Conservation (phyloP, 2,888 invertebrate genomes). For the Phasia obesa region DNA sequence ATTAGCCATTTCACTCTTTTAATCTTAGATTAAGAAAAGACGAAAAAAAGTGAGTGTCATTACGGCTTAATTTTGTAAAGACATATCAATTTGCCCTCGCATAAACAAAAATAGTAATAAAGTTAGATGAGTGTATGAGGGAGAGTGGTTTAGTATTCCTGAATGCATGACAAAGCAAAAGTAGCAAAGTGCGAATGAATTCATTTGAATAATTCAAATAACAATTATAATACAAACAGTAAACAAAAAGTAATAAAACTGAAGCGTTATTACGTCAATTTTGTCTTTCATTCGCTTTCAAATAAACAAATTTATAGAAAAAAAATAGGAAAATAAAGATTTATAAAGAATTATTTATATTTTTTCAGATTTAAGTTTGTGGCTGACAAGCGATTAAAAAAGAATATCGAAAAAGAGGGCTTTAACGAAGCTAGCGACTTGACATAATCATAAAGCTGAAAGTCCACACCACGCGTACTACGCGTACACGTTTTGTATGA, state of each 20-base stretch:
- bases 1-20: no score
- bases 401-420: background rate
- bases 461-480: no score
- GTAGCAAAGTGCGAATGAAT: background rate
- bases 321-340: background rate
- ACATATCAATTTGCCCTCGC: no score
- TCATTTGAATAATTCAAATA: background rate
- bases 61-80: no score
- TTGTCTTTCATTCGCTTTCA: background rate
- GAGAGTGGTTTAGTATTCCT: background rate
- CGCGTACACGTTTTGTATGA: no score
- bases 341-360: background rate
- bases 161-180: background rate
- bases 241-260: background rate
- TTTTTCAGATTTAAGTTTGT: background rate
- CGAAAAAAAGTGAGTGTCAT: no score
- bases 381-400: no score
- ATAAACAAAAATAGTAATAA: background rate
- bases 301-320: no score
- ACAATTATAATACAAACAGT: background rate
- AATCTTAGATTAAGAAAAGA: no score
- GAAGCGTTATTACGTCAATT: conserved; percentile 14
- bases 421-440: background rate
- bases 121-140: background rate
- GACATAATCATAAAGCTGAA: no score